These are phyloP conservation scores for Tipula confusa DNA, from an alignment of 2,888 invertebrate genomes.

Conservation along the genomic window DNA sequence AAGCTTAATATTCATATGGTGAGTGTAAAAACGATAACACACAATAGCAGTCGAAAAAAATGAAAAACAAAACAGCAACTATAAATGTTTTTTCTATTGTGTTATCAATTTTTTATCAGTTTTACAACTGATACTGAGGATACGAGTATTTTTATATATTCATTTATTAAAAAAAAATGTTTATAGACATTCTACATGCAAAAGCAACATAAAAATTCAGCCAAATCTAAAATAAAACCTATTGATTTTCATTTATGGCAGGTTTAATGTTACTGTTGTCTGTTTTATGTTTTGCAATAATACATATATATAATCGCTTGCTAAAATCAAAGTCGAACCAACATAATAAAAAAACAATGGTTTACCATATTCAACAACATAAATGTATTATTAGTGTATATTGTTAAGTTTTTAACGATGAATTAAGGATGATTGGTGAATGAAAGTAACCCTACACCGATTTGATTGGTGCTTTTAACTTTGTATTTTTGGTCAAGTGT, in stretches of 20 bases:
- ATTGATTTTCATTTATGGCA: neutral
- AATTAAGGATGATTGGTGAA: no score
- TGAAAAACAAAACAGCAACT: no score
- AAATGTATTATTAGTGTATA: no score
- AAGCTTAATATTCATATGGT: neutral
- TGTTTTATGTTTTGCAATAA: neutral
- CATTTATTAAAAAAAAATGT: no score
- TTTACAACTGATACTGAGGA: neutral
- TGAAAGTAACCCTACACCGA: no score
- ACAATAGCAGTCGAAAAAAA: neutral
- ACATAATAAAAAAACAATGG: neutral
- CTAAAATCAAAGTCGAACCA: neutral
- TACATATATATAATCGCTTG: neutral
- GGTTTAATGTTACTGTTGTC: neutral
- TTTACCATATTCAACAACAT: no score
- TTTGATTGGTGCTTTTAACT: no score
- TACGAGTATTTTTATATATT: neutral
- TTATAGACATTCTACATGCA: neutral
- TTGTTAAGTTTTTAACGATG: no score
- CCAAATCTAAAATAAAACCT: neutral
- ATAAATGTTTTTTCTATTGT: neutral
- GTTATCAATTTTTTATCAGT: neutral
- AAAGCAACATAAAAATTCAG: neutral
- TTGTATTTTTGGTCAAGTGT: no score
- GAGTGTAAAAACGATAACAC: neutral